Base-by-base conservation (phyloP, 2,888 invertebrate species). In the Orchesella flavescens region DNA sequence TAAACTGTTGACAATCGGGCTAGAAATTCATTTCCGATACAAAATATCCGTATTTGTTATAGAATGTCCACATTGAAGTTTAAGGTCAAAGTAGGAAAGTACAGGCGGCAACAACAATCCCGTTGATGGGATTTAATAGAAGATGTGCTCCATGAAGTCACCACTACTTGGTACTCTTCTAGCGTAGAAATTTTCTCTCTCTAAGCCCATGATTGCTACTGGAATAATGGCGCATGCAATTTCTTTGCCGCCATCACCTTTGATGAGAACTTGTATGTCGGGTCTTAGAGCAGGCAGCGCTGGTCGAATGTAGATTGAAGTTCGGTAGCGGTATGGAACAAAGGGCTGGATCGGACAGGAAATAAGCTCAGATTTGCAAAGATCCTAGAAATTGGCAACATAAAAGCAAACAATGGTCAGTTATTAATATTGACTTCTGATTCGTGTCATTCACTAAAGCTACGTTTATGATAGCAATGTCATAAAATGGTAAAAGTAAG, bases 191-290 rank as follows among this genome's bases (percentile, higher is more conserved):
- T 49, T 49, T 12, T 49, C 49, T 10, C 49, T 12, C n/a, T 49
- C 49, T 15, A 12, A n/a, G 12, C 68, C 77, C 15, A 23, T 43
- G 21, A 86, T 85, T n/a, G 83, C 19, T n/a, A 86, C 79, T 13
- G 86, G 86, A n/a, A 86, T 71, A n/a, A 84, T 73, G 0, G 78
- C 86, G 49, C 86, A 86, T 13, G 84, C 86, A 55, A 86, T 82
- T 9, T 77, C 66, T 13, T 71, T 74, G 1, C 65, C 53, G 9
- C 77, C 34, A 24, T 79, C 80, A n/a, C 65, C 79, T 24, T 72
- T 43, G 19, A 86, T 76, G 21, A 77, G 15, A 44, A 86, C 78
- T 46, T 68, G 72, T 2, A 84, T 79, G 59, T 86, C 84, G 13
- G 85, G 75, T 17, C 81, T 79, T 13, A 69, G 13, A 12, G 34